A percentile compares a stretch with the other conserved stretches of the same genome.
Evolutionary conservation across 2,888 invertebrate species (phyloP).

Genomic region (Acrocyrtus sp.): DNA sequence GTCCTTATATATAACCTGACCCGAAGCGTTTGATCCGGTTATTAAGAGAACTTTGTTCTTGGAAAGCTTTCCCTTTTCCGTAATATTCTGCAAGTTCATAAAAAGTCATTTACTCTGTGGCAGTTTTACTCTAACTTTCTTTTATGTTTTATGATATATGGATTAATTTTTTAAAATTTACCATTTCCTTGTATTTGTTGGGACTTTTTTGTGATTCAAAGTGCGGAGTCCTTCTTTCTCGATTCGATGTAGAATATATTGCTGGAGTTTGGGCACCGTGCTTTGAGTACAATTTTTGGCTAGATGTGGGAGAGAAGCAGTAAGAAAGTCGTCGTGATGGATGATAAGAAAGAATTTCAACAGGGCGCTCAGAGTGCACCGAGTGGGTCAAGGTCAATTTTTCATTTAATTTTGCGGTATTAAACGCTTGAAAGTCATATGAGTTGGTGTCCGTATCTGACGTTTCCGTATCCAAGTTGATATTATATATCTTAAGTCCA

Average conservation of each 20-base stretch:
- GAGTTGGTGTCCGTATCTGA: constrained; percentile 63
- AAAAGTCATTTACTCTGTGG: background rate
- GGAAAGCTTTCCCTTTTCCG: constrained; percentile 28
- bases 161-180: too few relatives aligned
- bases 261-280: constrained; percentile 3
- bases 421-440: constrained; percentile 61
- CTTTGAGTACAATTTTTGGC: constrained; percentile 22
- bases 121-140: too few relatives aligned
- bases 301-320: constrained; percentile 39
- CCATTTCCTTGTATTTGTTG: background rate
- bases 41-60: constrained; percentile 60
- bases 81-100: constrained; percentile 13
- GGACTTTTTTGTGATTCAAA: background rate
- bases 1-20: constrained; percentile 60
- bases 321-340: constrained; percentile 55
- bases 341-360: constrained; percentile 62
- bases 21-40: constrained; percentile 60
- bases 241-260: background rate
- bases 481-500: constrained; percentile 64
- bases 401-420: constrained; percentile 26
- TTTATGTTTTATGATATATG: too few relatives aligned
- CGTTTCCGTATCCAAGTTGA: constrained; percentile 63
- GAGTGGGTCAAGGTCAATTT: background rate
- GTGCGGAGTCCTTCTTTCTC: background rate
- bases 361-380: constrained; percentile 36